phyloP scores from a whole-genome alignment of 2,888 invertebrate genomes.

The Aricia artaxerxes region DNA sequence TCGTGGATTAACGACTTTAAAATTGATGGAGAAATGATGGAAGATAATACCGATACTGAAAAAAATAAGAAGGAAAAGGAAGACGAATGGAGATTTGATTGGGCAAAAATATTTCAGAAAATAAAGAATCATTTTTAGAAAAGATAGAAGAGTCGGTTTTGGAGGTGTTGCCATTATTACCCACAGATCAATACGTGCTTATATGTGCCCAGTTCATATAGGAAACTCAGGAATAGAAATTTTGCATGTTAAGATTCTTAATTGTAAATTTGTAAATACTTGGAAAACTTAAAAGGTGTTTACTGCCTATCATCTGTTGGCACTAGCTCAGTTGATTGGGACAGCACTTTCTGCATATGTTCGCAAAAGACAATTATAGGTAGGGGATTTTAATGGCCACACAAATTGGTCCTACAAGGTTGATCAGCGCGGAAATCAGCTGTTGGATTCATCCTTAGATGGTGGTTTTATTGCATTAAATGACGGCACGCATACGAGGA shows the following conservation, averaged over 20 bases:
- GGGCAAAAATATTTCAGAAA: not conserved
- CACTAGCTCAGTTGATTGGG: slow-evolving; percentile 33
- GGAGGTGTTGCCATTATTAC: slow-evolving; percentile 37
- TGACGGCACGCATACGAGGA: slow-evolving; percentile 27
- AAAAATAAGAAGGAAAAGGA: not conserved
- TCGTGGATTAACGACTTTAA: not conserved
- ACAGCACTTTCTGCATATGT: slow-evolving; percentile 20
- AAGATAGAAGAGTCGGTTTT: slow-evolving; percentile 35
- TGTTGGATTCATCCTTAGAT: slow-evolving; percentile 33
- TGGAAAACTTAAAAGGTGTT: slow-evolving; percentile 38
- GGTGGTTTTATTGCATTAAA: slow-evolving; percentile 30
- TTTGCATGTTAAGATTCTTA: slow-evolving; percentile 29
- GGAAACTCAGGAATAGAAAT: slow-evolving; percentile 37
- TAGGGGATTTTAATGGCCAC: slow-evolving; percentile 38
- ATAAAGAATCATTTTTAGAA: slow-evolving; percentile 31
- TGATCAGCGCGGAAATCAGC: slow-evolving; percentile 36
- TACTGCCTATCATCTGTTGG: slow-evolving; percentile 38
- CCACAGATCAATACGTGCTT: slow-evolving; percentile 35
- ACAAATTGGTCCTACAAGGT: slow-evolving; percentile 38
- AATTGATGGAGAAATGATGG: not conserved
- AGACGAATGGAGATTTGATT: not conserved
- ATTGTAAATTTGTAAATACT: no score
- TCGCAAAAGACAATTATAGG: slow-evolving; percentile 34
- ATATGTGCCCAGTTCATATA: not conserved
- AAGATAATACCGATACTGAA: not conserved